These are phyloP conservation scores for Aporophyla nigra DNA, from an alignment of 2,888 invertebrate species.

Conservation along the genomic window DNA sequence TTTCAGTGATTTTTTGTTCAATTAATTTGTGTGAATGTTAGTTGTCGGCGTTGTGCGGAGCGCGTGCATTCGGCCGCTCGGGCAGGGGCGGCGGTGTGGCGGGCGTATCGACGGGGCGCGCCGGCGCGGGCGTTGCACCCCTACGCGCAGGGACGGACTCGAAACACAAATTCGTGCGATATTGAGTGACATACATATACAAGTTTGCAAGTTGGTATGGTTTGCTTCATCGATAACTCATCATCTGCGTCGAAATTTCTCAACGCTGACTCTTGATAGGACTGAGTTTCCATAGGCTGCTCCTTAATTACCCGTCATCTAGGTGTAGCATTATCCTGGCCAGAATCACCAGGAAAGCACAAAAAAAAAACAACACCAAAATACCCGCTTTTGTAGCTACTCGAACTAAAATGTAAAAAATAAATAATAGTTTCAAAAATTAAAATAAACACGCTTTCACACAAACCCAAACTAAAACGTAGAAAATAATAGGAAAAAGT, in stretches of 20 bases:
- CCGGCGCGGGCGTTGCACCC: slow-evolving; percentile 85
- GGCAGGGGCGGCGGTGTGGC: slow-evolving; percentile 78
- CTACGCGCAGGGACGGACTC: slow-evolving; percentile 75
- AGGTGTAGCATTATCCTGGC: too few species aligned
- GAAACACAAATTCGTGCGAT: slow-evolving; percentile 9
- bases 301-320: not conserved
- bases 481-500: too few species aligned
- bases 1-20: slow-evolving; percentile 39
- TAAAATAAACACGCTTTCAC: too few species aligned
- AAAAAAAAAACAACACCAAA: too few species aligned
- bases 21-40: slow-evolving; percentile 62
- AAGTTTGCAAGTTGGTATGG: not conserved
- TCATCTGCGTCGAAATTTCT: not conserved
- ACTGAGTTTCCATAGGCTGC: too few species aligned
- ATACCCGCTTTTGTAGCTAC: too few species aligned
- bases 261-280: not conserved
- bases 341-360: too few species aligned
- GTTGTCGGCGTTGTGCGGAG: slow-evolving; percentile 65
- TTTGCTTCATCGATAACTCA: not conserved
- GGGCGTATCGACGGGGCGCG: slow-evolving; percentile 77
- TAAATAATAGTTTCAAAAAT: too few species aligned
- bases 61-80: slow-evolving; percentile 78
- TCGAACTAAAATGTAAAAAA: too few species aligned
- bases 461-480: too few species aligned
- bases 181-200: slow-evolving; percentile 36